Percentiles rank a stretch among this genome's conserved stretches.
Conservation (phyloP, 2,888 invertebrate species). For the Galeopsomyia nigrocyanea region DNA sequence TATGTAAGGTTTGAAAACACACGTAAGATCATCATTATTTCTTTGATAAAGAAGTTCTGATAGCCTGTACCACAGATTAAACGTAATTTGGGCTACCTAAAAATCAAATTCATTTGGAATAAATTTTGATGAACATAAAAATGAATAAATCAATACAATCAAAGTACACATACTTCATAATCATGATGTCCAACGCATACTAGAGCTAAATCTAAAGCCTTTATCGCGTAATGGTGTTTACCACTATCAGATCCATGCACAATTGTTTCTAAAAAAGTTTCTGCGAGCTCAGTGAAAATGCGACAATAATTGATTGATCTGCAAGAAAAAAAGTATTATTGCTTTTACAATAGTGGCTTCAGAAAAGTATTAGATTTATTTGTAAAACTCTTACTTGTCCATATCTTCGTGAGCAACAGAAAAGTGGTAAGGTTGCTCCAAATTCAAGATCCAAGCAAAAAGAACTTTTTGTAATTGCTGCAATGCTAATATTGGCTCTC, state of each 20-base stretch:
- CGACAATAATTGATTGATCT: conserved; percentile 92
- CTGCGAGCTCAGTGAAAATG: conserved; percentile 94
- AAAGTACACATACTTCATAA: conserved; percentile 84
- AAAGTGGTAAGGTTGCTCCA: conserved; percentile 87
- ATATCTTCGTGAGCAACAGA: conserved; percentile 56
- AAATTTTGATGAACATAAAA: conserved; percentile 20
- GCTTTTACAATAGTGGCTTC: too few relatives aligned
- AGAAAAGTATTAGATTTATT: conserved; percentile 1
- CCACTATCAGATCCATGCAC: conserved; percentile 75
- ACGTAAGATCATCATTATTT: conserved; percentile 84
- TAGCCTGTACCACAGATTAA: conserved; percentile 96
- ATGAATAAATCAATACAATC: conserved; percentile 2
- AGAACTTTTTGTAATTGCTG: conserved; percentile 80
- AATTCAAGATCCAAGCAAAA: conserved; percentile 67
- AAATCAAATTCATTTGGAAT: conserved; percentile 25
- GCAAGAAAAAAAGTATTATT: conserved; percentile 49
- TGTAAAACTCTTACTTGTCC: conserved; percentile 76
- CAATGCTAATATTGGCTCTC: conserved; percentile 67
- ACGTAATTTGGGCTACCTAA: conserved; percentile 87
- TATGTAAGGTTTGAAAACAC: conserved; percentile 89
- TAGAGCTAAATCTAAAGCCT: conserved; percentile 89
- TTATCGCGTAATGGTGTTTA: conserved; percentile 82
- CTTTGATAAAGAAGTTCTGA: conserved; percentile 94
- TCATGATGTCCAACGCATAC: conserved; percentile 97
- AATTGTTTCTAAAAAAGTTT: conserved; percentile 90